These are phyloP conservation scores for Centropyge bicolor DNA, from an alignment of 2,797 vertebrate genomes.

Conservation along the genomic window DNA sequence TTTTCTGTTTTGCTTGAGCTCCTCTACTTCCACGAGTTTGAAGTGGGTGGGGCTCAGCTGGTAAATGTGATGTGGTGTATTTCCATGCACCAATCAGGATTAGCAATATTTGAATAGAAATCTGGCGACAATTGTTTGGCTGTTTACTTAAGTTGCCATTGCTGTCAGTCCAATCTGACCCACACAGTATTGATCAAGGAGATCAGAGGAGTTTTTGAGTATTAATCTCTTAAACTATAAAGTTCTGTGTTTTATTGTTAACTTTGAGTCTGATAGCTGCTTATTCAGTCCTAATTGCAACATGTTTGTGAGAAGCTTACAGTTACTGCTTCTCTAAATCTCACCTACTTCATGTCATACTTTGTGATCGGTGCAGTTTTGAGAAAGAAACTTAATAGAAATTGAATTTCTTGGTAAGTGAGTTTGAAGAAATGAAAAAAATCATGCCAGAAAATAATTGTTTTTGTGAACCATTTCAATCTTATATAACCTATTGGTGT, in stretches of 20 bases:
- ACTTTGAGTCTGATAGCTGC: neutral
- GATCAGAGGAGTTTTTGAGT: neutral
- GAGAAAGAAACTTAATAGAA: neutral
- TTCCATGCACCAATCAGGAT: constrained; percentile 22
- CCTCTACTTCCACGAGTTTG: neutral
- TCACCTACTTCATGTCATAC: neutral
- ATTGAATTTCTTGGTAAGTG: neutral
- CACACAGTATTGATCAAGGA: neutral
- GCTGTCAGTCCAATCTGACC: neutral
- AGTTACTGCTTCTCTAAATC: too few relatives aligned
- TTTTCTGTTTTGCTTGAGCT: neutral
- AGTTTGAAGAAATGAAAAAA: neutral
- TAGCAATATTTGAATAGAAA: neutral
- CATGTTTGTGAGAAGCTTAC: neutral
- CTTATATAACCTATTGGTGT: too few relatives aligned
- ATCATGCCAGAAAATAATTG: neutral
- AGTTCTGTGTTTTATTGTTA: neutral
- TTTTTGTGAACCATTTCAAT: neutral
- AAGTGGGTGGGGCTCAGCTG: constrained; percentile 2
- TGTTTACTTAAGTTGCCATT: neutral
- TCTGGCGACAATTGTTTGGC: constrained; percentile 15
- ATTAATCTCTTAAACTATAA: neutral
- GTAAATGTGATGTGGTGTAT: neutral
- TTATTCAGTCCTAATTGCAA: neutral
- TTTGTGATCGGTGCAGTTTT: neutral